These are phyloP conservation scores for Teleopsis dalmanni DNA, from an alignment of 1,140 invertebrate genomes.

Conservation along the genomic window DNA sequence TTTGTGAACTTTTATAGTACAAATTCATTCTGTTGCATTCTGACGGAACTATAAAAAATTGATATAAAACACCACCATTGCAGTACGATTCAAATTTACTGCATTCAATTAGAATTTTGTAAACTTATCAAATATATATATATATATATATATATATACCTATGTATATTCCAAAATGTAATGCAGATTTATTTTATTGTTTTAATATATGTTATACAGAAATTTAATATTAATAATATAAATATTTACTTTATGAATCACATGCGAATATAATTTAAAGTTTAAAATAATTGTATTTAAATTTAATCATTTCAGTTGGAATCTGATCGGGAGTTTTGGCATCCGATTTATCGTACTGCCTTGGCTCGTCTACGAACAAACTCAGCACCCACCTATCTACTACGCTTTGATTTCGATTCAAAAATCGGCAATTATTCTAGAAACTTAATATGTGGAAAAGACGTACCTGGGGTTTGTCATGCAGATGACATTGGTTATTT, in stretches of 20 bases:
- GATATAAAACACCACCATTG: no score
- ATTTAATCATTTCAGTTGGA: constrained; percentile 16
- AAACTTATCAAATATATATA: no score
- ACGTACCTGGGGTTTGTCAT: constrained; percentile 50
- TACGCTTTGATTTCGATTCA: constrained; percentile 45
- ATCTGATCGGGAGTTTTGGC: constrained; percentile 44
- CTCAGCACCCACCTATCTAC: constrained; percentile 43
- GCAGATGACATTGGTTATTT: constrained; percentile 59
- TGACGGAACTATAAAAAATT: no score
- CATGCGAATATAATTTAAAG: not conserved
- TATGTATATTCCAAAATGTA: no score
- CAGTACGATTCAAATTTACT: no score
- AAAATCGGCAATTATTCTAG: constrained; percentile 29
- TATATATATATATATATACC: no score
- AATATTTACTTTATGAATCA: not conserved
- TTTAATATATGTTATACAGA: no score
- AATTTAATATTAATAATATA: not conserved
- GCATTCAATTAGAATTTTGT: no score
- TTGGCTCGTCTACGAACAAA: constrained; percentile 25
- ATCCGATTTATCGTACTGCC: constrained; percentile 41
- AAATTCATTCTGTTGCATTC: no score
- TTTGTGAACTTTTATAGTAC: no score
- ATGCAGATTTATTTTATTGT: no score
- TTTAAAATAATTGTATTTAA: not conserved
- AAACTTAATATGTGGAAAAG: constrained; percentile 31